phyloP scores from a whole-genome alignment of 2,888 invertebrate genomes.

The Polietes domitor region DNA sequence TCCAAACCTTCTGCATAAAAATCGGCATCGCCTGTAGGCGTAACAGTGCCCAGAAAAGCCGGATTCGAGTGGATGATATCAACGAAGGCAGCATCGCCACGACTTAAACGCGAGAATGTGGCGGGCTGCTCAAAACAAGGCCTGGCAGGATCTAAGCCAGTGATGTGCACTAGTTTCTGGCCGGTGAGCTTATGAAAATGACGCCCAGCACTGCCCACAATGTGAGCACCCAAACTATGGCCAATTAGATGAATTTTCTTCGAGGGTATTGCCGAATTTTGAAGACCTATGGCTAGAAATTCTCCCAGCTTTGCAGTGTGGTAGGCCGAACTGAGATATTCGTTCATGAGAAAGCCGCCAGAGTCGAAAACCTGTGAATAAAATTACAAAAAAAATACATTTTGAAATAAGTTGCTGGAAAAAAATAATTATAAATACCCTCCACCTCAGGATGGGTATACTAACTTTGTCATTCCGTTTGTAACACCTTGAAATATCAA shows the following conservation, averaged over 20 bases:
- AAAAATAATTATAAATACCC: too few relatives aligned
- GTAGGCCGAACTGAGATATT: conserved; percentile 78
- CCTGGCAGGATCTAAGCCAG: conserved; percentile 80
- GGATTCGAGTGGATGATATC: conserved; percentile 79
- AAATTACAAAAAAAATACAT: neutral
- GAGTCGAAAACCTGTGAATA: neutral
- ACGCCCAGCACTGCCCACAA: conserved; percentile 78
- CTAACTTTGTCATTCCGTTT: too few relatives aligned
- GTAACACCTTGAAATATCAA: too few relatives aligned
- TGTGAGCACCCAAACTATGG: conserved; percentile 80
- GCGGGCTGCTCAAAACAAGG: conserved; percentile 80
- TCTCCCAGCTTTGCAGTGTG: conserved; percentile 78
- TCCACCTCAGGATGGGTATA: too few relatives aligned
- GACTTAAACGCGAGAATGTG: conserved; percentile 74
- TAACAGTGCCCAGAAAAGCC: neutral
- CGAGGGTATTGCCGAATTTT: conserved; percentile 72
- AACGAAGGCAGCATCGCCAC: conserved; percentile 79
- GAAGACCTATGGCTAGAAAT: conserved; percentile 73
- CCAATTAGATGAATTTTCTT: conserved; percentile 79
- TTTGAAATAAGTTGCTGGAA: neutral
- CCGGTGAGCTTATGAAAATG: conserved; percentile 72
- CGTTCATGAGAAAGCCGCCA: conserved; percentile 73
- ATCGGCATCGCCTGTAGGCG: conserved; percentile 73
- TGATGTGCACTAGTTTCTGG: conserved; percentile 75
- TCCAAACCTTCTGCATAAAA: conserved; percentile 78